Base-by-base conservation (phyloP, 1,140 invertebrate species). In the Lethocerus indicus region DNA sequence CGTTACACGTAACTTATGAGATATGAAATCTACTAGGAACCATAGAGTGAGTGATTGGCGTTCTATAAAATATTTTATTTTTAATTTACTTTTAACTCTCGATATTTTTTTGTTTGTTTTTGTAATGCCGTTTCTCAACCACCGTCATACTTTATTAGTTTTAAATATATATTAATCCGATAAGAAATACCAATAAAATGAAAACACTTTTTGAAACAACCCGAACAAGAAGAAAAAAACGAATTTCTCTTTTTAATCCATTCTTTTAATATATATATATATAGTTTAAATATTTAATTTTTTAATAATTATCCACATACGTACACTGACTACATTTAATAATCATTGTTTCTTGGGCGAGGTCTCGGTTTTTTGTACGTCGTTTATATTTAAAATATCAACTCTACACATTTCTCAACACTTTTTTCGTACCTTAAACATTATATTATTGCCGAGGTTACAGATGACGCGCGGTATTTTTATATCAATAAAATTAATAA, bases 281-380 rank as follows among this genome's bases (percentile, higher is more conserved):
- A 46, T 51, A 51, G 50, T 51, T 51, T 46, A 51, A 47, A 51
- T 51, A 51, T 27, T 51, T 51, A 40, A 44, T 44, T 27, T n/a
- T 23, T 16, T 36, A 43, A 49, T 49, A 49, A 16, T 53, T 51
- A 56, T 56, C 52, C 54, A 57, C 49, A 54, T 55, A 54, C 52
- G 55, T 55, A 58, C 55, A 58, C 51, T 51, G 56, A 55, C 51
- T 58, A 57, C 55, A 55, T 55, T 53, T 51, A 56, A 55, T 43
- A 16, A 50, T 43, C 50, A 45, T 45, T 45, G 43, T 45, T 21
- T 45, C 21, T n/a, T 53, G 53, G 53, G 57, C 55, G 57, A 58
- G 57, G 57, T 55, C 55, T 58, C 43, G 50, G 52, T 53, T 37
- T 49, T 53, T 58, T 58, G 57, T 57, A 58, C 57, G 55, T 53